phyloP scores from a whole-genome alignment of 2,113 vertebrate genomes.

The Scortum barcoo region DNA sequence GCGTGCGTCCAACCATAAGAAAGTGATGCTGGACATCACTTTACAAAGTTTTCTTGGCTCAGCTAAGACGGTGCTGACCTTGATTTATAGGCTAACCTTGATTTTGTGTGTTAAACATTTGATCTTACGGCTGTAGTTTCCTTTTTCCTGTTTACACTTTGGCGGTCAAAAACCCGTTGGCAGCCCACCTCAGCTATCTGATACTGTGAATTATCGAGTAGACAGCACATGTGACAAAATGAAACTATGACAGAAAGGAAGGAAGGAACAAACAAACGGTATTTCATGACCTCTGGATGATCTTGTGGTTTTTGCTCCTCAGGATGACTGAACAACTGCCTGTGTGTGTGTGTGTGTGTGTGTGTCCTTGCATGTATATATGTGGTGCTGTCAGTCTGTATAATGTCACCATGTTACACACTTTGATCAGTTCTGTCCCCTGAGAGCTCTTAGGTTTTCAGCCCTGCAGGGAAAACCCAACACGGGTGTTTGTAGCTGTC shows the following conservation, averaged over 20 bases:
- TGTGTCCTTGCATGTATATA: constrained; percentile 40
- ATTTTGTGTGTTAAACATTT: constrained; percentile 17
- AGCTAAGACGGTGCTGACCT: background rate
- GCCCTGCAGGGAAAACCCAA: constrained; percentile 38
- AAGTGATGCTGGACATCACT: constrained; percentile 4
- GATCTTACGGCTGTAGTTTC: background rate
- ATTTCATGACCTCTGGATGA: constrained; percentile 38
- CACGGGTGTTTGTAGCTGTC: background rate
- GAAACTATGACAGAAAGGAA: background rate
- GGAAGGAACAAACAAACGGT: constrained; percentile 7
- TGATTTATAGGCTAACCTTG: background rate
- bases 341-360: constrained; percentile 35
- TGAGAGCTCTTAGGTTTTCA: constrained; percentile 47
- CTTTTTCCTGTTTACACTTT: background rate
- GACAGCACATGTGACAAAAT: background rate
- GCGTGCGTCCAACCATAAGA: background rate
- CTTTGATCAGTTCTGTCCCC: constrained; percentile 60
- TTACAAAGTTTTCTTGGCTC: background rate
- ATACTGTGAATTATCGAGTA: background rate
- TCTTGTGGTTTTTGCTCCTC: constrained; percentile 22
- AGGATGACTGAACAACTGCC: constrained; percentile 29
- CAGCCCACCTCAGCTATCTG: background rate
- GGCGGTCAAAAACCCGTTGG: background rate
- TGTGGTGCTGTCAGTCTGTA: constrained; percentile 64
- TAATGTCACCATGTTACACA: constrained; percentile 57